A percentile compares a stretch with the other conserved stretches of the same genome.
These are phyloP conservation scores for Cordilura impudica DNA, from an alignment of 2,888 invertebrate genomes.

Conservation along the genomic window DNA sequence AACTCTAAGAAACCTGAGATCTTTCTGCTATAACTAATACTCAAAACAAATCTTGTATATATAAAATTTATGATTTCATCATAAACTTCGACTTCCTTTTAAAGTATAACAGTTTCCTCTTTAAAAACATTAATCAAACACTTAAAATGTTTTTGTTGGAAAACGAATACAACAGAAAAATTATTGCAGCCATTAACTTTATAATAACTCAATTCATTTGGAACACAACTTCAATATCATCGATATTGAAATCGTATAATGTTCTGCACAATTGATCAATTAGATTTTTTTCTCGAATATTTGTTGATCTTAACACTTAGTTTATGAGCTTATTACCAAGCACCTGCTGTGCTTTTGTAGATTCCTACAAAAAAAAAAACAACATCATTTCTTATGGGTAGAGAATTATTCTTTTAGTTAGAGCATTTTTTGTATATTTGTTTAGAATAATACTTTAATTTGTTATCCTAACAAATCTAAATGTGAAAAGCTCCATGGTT, in stretches of 20 bases:
- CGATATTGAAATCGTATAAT: conserved; percentile 5
- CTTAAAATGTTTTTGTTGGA: conserved; percentile 14
- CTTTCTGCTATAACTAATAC: too few species aligned
- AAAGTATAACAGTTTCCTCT: conserved; percentile 4
- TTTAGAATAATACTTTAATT: conserved; percentile 48
- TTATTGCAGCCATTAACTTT: conserved; percentile 32
- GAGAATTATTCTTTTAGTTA: not conserved
- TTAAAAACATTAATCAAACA: conserved; percentile 45
- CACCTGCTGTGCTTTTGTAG: conserved; percentile 59
- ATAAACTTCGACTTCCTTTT: conserved; percentile 27
- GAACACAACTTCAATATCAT: conserved; percentile 2
- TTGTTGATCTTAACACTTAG: conserved; percentile 46
- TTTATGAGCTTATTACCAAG: conserved; percentile 53
- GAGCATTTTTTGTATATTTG: conserved; percentile 21
- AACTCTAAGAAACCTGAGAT: too few species aligned
- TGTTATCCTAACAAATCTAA: conserved; percentile 48
- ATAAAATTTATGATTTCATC: not conserved
- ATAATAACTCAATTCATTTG: conserved; percentile 34
- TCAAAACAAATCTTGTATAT: too few species aligned
- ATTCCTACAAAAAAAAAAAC: conserved; percentile 4
- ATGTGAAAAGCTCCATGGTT: conserved; percentile 40
- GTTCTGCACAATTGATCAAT: conserved; percentile 2
- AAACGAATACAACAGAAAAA: not conserved
- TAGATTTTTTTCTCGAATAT: conserved; percentile 8
- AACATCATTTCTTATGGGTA: not conserved